Conservation (phyloP, 2,113 vertebrate genomes). For the Leucopsar rothschildi region DNA sequence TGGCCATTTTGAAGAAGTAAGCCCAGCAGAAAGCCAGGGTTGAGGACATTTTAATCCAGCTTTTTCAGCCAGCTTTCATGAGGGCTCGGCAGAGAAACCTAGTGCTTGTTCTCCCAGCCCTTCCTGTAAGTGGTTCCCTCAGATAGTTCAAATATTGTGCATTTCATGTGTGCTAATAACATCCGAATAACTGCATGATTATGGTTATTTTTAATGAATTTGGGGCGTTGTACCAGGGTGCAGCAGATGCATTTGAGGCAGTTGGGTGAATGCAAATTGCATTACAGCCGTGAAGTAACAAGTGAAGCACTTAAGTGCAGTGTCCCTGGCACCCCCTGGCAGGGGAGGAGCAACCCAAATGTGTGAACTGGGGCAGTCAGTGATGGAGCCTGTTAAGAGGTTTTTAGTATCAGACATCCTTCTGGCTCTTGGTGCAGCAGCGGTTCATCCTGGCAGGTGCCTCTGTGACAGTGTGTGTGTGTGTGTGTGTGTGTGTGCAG, state of each 20-base stretch:
- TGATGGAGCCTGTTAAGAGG: background rate
- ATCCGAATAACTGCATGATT: fast-evolving
- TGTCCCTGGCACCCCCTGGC: background rate
- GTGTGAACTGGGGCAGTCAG: background rate
- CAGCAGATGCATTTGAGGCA: background rate
- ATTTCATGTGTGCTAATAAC: background rate
- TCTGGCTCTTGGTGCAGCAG: background rate
- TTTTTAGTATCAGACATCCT: slow-evolving; percentile 10
- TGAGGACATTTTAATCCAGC: background rate
- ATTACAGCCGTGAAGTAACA: background rate
- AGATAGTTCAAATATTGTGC: background rate
- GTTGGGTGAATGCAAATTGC: background rate
- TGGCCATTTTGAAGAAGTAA: background rate
- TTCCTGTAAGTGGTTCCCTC: background rate
- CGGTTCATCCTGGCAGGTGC: background rate
- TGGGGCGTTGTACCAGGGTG: background rate
- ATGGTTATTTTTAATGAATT: background rate
- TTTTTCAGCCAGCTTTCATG: background rate
- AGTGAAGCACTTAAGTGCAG: background rate
- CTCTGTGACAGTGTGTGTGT: background rate
- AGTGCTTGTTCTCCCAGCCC: fast-evolving
- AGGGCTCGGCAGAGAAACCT: background rate
- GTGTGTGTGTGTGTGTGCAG: background rate
- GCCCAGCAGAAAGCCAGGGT: background rate
- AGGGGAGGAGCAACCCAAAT: background rate